These are phyloP conservation scores for Camponotus floridanus DNA, from an alignment of 1,140 invertebrate genomes.

Conservation along the genomic window DNA sequence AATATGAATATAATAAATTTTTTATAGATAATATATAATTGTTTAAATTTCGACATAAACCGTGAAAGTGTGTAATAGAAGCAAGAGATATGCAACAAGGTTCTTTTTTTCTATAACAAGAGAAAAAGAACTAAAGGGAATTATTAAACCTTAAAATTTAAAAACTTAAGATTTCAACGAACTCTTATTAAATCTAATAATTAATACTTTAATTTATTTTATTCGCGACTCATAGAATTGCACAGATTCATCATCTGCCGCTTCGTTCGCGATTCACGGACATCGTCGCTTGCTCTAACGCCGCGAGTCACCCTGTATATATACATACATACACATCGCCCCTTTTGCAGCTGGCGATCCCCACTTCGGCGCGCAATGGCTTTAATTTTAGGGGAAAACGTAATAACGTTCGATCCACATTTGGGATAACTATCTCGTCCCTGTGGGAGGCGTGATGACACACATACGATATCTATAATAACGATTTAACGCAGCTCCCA, in stretches of 20 bases:
- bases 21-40: neutral
- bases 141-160: neutral
- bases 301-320: constrained; percentile 49
- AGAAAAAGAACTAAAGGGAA: neutral
- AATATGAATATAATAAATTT: neutral
- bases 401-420: constrained; percentile 70
- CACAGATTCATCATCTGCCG: neutral
- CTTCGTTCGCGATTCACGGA: neutral
- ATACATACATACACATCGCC: constrained; percentile 30
- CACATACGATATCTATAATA: neutral
- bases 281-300: neutral
- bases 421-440: neutral
- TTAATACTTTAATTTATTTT: neutral
- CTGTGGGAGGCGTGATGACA: neutral
- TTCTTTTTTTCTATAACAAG: neutral
- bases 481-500: neutral
- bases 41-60: neutral
- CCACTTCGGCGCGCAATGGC: constrained; percentile 9
- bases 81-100: neutral
- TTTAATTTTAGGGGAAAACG: constrained; percentile 85
- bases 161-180: neutral
- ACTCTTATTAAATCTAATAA: neutral
- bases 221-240: neutral
- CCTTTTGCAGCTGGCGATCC: constrained; percentile 1
- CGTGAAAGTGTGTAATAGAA: neutral